phyloP scores from a whole-genome alignment of 2,888 invertebrate genomes.

The Xestia sexstrigata region DNA sequence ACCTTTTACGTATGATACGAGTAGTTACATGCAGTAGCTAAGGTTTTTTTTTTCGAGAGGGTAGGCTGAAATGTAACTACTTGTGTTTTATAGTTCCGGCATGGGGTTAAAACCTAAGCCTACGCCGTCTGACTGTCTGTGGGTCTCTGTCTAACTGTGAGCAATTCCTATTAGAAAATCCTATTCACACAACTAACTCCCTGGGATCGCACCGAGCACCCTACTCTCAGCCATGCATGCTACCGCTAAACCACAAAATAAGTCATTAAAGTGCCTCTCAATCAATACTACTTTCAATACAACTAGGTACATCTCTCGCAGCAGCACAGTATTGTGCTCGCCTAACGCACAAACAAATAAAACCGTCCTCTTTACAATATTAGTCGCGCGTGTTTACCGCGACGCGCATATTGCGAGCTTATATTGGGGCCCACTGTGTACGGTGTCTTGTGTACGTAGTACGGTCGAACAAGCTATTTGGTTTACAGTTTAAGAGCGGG shows the following conservation, averaged over 20 bases:
- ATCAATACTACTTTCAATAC: not conserved
- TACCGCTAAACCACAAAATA: not conserved
- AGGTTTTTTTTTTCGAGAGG: not conserved
- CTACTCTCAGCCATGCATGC: too few species aligned
- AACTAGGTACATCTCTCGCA: not conserved
- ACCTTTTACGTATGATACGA: not conserved
- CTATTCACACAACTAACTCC: not conserved
- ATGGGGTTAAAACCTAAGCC: not conserved
- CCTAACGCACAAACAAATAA: slow-evolving; percentile 27
- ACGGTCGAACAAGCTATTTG: too few species aligned
- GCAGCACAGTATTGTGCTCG: not conserved
- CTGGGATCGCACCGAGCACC: not conserved
- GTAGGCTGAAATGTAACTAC: not conserved
- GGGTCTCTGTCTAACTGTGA: not conserved
- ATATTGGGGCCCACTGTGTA: slow-evolving; percentile 11
- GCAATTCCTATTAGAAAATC: not conserved
- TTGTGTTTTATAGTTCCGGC: not conserved
- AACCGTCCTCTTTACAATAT: slow-evolving; percentile 25
- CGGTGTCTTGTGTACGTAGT: not conserved
- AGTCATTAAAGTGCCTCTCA: not conserved
- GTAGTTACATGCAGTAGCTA: not conserved
- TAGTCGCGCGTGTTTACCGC: slow-evolving; percentile 15
- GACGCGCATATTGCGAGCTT: slow-evolving; percentile 22
- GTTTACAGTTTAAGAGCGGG: too few species aligned
- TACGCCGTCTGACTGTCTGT: not conserved